Evolutionary conservation across 2,888 invertebrate genomes (phyloP).

Genomic region (Oasisia sp.): DNA sequence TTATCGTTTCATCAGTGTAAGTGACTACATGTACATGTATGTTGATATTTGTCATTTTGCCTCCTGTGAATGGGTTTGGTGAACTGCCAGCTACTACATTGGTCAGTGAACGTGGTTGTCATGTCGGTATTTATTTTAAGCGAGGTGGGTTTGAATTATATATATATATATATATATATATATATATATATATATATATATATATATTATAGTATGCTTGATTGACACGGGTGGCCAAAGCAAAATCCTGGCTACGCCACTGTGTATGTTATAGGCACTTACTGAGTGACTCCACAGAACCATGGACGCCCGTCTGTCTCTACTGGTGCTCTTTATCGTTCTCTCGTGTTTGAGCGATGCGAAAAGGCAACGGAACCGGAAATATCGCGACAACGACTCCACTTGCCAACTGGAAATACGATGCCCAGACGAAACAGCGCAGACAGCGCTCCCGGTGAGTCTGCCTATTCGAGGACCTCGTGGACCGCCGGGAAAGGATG

Average conservation of each 20-base stretch:
- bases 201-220: background rate
- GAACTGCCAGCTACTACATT: no score
- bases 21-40: no score
- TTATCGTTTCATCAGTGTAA: no score
- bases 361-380: background rate
- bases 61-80: no score
- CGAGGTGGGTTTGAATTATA: background rate
- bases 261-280: background rate
- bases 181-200: no score
- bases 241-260: no score
- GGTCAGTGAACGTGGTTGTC: no score
- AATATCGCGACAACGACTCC: background rate
- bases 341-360: background rate
- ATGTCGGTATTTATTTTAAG: no score
- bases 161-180: no score
- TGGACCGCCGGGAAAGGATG: slow-evolving; percentile 18
- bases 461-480: slow-evolving; percentile 27
- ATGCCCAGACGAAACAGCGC: background rate
- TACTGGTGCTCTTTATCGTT: background rate
- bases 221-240: no score
- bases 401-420: background rate
- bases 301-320: background rate
- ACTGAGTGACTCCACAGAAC: background rate
- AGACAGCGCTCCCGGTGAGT: slow-evolving; percentile 8
- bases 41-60: no score